Percentiles rank a stretch among this genome's conserved stretches.
Conservation (phyloP, 2,888 invertebrate species). For the Ophraella communa region DNA sequence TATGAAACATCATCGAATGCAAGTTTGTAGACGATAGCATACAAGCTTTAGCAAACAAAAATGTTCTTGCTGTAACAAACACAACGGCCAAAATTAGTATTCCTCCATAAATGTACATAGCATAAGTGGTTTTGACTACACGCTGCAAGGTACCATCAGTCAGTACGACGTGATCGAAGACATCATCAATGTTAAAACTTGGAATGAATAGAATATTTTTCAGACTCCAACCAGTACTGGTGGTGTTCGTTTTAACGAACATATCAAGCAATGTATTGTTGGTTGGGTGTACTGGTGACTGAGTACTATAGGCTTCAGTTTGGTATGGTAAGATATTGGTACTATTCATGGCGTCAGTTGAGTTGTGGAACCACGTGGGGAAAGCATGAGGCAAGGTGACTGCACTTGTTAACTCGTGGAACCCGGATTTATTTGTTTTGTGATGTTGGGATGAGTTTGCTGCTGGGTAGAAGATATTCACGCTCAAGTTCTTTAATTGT, state of each 20-base stretch:
- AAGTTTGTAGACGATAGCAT: constrained; percentile 76
- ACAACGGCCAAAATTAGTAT: constrained; percentile 66
- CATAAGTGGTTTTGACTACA: constrained; percentile 38
- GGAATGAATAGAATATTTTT: background rate
- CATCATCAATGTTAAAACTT: background rate
- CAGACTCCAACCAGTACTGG: background rate
- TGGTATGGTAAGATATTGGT: too few species aligned
- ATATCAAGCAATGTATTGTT: too few species aligned
- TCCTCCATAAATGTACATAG: constrained; percentile 62
- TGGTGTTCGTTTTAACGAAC: too few species aligned
- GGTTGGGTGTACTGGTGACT: too few species aligned
- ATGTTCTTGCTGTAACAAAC: constrained; percentile 68
- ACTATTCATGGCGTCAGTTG: background rate
- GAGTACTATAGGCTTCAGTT: too few species aligned
- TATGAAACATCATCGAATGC: constrained; percentile 79
- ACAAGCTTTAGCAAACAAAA: constrained; percentile 75
- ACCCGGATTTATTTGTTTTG: background rate
- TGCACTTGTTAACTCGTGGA: background rate
- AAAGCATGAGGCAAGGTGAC: too few species aligned
- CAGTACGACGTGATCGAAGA: constrained; percentile 8
- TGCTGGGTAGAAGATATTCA: background rate
- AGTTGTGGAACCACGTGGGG: background rate
- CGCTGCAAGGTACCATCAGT: background rate
- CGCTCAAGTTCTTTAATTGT: background rate
- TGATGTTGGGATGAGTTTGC: background rate